Base-by-base conservation (phyloP, 1,140 invertebrate genomes). In the Triops cancriformis region DNA sequence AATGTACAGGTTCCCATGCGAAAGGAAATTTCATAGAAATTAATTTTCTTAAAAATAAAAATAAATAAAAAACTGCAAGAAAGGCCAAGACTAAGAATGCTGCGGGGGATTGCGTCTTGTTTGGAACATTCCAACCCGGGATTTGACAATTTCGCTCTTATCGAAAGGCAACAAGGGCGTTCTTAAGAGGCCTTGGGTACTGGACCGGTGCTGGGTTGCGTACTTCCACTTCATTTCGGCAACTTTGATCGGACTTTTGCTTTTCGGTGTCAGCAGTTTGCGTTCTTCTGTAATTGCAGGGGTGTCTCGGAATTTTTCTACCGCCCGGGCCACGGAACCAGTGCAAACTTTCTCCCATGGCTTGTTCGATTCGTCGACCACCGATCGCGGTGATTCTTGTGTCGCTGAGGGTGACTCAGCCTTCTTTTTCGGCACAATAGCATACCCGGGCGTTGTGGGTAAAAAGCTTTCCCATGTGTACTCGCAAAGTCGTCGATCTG, bases 271-370 rank as follows among this genome's bases (percentile, higher is more conserved):
- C 2, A 73, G 42, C 72, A 73, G 12, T 14, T 78, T 72, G 9
- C n/a, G 26, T 1, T 43, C 64, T 42, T 78, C 72, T 4, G 77
- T 31, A n/a, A 27, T 26, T 23, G 77, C 26, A 78, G 77, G 78
- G 10, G 76, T 73, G 1, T 76, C 72, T 77, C 79, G 76, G 45
- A 81, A 81, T 45, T 74, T 45, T 28, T 77, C 73, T 42, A 78
- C 77, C 9, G 80, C 76, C 28, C 78, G 51, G 14, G 74, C 80
- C 2, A 79, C 74, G 23, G 75, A 78, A 12, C 80, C 80, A 2
- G 77, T 79, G 73, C 80, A 81, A 31, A 80, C 77, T 27, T 73
- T 76, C 42, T 80, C 80, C 80, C 80, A 81, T 1, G 78, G 77
- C 26, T 73, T 73, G 12, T 77, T 42, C 6, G 10, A 73, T 11